These are phyloP conservation scores for Drosophila testacea DNA, from an alignment of 2,888 invertebrate species.

Conservation along the genomic window DNA sequence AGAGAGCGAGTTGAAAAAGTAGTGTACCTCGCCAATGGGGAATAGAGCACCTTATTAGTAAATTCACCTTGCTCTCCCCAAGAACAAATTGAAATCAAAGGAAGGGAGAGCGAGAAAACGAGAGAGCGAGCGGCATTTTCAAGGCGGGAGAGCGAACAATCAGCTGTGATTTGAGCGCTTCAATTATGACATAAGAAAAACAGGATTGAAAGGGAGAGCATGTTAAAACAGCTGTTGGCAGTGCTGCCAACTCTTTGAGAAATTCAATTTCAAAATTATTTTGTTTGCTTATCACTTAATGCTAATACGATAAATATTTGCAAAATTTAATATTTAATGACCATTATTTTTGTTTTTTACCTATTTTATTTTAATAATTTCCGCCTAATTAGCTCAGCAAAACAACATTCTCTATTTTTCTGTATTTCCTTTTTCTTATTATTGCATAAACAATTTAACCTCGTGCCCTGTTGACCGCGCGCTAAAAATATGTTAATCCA, in stretches of 20 bases:
- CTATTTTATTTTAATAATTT: slow-evolving; percentile 44
- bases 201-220: slow-evolving; percentile 25
- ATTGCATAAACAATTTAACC: slow-evolving; percentile 55
- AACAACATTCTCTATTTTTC: slow-evolving; percentile 53
- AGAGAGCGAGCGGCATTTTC: not conserved
- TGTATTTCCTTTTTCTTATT: slow-evolving; percentile 68
- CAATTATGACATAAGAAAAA: slow-evolving; percentile 4
- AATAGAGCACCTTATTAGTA: no score
- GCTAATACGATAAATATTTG: slow-evolving; percentile 8
- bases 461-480: slow-evolving; percentile 80
- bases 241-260: slow-evolving; percentile 41
- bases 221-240: slow-evolving; percentile 49
- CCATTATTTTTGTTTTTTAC: slow-evolving; percentile 3
- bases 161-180: slow-evolving; percentile 24
- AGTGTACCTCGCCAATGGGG: no score
- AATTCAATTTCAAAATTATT: not conserved
- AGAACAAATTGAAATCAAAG: not conserved
- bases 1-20: no score
- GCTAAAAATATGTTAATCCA: slow-evolving; percentile 65
- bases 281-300: not conserved
- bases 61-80: not conserved
- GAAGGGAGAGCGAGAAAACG: not conserved
- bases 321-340: slow-evolving; percentile 19
- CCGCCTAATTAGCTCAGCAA: slow-evolving; percentile 46
- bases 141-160: slow-evolving; percentile 14